A percentile compares a stretch with the other conserved stretches of the same genome.
Evolutionary conservation across 2,113 vertebrate genomes (phyloP).

Genomic region (Dicaeum eximium): DNA sequence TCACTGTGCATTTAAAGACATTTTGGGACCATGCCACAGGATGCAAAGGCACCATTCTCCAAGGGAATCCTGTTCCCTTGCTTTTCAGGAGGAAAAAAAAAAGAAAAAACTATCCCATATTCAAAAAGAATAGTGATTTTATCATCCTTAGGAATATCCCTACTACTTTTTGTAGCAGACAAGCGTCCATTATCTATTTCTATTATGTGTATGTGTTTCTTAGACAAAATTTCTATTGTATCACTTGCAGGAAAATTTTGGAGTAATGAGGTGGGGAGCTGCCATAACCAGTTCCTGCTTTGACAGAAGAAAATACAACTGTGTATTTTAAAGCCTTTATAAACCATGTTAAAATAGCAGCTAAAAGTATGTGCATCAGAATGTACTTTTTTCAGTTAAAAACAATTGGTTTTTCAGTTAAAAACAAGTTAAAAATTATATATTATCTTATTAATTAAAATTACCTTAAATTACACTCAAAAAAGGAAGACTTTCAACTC

Average conservation of each 20-base stretch:
- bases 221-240: neutral
- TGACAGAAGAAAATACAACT: neutral
- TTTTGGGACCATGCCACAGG: rapidly evolving
- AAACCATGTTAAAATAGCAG: neutral
- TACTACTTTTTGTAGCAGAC: neutral
- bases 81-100: neutral
- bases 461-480: neutral
- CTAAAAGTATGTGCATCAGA: neutral
- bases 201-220: neutral
- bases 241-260: neutral
- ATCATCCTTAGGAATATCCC: neutral
- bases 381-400: neutral
- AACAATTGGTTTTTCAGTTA: neutral
- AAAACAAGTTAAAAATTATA: neutral
- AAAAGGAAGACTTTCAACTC: neutral
- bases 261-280: neutral
- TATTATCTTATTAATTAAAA: constrained; percentile 7
- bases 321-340: neutral
- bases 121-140: neutral
- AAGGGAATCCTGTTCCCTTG: neutral
- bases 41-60: neutral
- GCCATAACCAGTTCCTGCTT: neutral
- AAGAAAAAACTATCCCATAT: no score
- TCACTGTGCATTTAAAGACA: neutral
- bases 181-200: neutral